A percentile compares a stretch with the other conserved stretches of the same genome.
These are phyloP conservation scores for Zoanthus solanderi DNA, from an alignment of 92 coral and sea anemone species.

Conservation along the genomic window DNA sequence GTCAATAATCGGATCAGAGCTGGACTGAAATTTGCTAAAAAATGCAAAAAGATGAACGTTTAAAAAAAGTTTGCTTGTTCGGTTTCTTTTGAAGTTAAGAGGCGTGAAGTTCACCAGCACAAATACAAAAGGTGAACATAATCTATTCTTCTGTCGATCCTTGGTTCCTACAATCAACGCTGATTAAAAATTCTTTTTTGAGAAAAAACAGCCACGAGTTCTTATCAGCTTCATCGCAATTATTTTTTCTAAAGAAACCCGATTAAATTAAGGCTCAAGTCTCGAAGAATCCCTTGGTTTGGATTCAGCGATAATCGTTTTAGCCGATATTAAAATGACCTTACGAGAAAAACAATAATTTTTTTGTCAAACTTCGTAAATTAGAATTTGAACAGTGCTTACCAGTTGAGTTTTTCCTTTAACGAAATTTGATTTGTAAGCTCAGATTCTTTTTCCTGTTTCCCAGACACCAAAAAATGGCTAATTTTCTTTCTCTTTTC, in stretches of 20 bases:
- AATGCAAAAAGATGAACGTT: background rate
- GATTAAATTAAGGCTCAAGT: slow-evolving; percentile 21
- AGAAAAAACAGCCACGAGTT: slow-evolving; percentile 35
- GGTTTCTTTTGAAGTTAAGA: background rate
- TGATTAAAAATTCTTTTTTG: slow-evolving; percentile 31
- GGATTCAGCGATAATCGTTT: background rate
- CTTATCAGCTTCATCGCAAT: slow-evolving; percentile 36
- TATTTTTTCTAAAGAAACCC: slow-evolving; percentile 46
- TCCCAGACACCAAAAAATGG: background rate
- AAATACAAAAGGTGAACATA: background rate
- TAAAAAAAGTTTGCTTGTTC: background rate
- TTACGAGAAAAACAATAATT: background rate
- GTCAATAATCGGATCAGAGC: slow-evolving; percentile 6
- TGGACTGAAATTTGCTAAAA: background rate
- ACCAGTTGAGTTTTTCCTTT: slow-evolving; percentile 8
- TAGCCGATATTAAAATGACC: background rate
- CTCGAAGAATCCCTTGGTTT: background rate
- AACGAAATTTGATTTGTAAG: background rate
- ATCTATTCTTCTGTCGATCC: slow-evolving; percentile 7
- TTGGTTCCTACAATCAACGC: slow-evolving; percentile 9
- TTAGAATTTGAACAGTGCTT: slow-evolving; percentile 1
- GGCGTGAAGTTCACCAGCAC: background rate
- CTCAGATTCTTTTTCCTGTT: slow-evolving; percentile 18
- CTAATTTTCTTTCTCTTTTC: background rate
- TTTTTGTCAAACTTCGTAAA: slow-evolving; percentile 4